phyloP scores from a whole-genome alignment of 2,113 vertebrate species.

The Zonotrichia leucophrys region DNA sequence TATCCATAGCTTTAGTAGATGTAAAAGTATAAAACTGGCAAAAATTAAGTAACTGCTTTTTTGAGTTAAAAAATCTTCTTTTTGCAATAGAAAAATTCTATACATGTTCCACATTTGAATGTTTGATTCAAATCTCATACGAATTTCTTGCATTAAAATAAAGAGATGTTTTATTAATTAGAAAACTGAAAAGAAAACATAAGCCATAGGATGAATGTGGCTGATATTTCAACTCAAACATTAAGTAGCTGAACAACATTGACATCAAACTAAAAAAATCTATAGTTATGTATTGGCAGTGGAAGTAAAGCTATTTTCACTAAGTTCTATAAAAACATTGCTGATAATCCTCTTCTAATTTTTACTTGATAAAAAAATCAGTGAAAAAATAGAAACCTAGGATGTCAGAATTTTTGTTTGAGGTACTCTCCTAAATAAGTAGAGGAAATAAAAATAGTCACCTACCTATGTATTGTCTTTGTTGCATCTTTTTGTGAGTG shows the following conservation, averaged over 20 bases:
- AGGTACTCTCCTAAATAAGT: not conserved
- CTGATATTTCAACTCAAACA: not conserved
- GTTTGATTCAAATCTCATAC: not conserved
- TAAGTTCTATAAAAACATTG: not conserved
- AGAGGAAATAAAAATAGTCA: not conserved
- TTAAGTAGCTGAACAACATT: not conserved
- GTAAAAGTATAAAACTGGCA: not conserved
- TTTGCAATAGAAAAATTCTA: not conserved
- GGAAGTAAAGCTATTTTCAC: not conserved
- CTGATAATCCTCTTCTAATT: not conserved
- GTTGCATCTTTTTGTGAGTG: not conserved
- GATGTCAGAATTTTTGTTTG: not conserved
- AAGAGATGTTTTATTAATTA: not conserved
- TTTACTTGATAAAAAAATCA: not conserved
- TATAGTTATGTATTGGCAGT: not conserved
- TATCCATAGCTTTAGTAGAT: not conserved
- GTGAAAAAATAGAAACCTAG: not conserved
- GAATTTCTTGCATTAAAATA: not conserved
- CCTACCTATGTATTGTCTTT: not conserved
- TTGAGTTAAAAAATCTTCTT: not conserved
- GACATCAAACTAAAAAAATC: not conserved
- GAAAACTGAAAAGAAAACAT: not conserved
- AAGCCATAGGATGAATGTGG: not conserved
- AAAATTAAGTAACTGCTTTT: not conserved
- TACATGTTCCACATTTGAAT: not conserved